phyloP scores from a whole-genome alignment of 92 coral and sea anemone genomes.

The Galaxea fascicularis region DNA sequence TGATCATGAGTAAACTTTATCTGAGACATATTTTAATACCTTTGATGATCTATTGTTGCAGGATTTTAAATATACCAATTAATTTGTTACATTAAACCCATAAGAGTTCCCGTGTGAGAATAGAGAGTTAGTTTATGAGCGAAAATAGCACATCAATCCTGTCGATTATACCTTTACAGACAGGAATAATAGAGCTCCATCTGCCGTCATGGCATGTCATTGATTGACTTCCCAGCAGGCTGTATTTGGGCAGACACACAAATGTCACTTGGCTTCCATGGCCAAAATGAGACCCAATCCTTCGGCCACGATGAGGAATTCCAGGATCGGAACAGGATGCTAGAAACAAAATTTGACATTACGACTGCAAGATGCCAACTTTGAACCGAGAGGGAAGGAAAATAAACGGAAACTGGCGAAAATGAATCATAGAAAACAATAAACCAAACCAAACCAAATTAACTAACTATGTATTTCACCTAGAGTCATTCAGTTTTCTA shows the following conservation, averaged over 20 bases:
- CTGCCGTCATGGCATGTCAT: constrained; percentile 72
- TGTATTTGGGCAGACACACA: constrained; percentile 58
- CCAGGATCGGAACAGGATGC: constrained; percentile 81
- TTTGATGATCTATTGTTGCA: too few species aligned
- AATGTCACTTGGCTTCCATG: constrained; percentile 64
- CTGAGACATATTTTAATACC: too few species aligned
- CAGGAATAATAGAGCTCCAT: constrained; percentile 73
- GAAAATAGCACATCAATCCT: not conserved
- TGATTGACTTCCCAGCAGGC: constrained; percentile 39
- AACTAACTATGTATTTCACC: too few species aligned
- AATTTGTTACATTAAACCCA: too few species aligned
- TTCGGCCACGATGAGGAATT: constrained; percentile 57
- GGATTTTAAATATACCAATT: too few species aligned
- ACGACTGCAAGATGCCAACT: not conserved
- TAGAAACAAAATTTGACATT: not conserved
- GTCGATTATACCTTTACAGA: constrained; percentile 60
- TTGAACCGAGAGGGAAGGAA: too few species aligned
- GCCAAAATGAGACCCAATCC: constrained; percentile 51
- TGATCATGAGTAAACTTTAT: too few species aligned
- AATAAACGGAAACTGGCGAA: not conserved
- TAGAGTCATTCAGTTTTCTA: too few species aligned
- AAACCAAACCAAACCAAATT: too few species aligned
- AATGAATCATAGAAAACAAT: too few species aligned
- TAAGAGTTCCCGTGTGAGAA: too few species aligned
- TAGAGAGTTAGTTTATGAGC: too few species aligned